Conservation (phyloP, 2,113 vertebrate species). For the Centropus bengalensis region DNA sequence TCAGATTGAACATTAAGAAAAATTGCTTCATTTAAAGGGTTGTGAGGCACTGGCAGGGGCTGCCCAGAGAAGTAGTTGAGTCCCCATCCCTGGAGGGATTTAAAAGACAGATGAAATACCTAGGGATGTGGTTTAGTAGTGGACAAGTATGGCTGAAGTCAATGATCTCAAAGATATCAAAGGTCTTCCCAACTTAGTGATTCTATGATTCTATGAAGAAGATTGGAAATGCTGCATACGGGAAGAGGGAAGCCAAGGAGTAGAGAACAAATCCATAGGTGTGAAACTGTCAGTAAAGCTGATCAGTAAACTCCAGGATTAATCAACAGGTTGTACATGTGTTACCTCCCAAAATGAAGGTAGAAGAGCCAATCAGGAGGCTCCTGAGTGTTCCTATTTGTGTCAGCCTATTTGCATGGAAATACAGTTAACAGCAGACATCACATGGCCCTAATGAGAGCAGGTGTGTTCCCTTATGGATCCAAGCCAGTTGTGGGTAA, state of each 20-base stretch:
- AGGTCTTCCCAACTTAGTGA: no score
- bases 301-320: constrained; percentile 27
- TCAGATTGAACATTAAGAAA: no score
- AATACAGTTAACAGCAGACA: constrained; percentile 67
- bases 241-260: neutral
- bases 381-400: constrained; percentile 60
- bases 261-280: neutral
- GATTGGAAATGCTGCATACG: neutral
- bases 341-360: constrained; percentile 54
- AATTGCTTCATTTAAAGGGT: no score
- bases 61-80: no score
- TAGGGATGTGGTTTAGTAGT: no score
- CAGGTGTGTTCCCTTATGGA: constrained; percentile 61
- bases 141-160: no score
- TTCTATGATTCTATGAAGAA: neutral
- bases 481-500: constrained; percentile 72
- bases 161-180: no score
- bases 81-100: no score
- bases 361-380: constrained; percentile 57
- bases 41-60: no score
- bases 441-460: constrained; percentile 72
- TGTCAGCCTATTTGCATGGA: constrained; percentile 73
- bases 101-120: no score
- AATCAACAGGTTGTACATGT: constrained; percentile 62
- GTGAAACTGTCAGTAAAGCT: constrained; percentile 41